Percentiles rank a stretch among this genome's conserved stretches.
Evolutionary conservation across 2,113 vertebrate species (phyloP).

Genomic region (Tor tambroides): DNA sequence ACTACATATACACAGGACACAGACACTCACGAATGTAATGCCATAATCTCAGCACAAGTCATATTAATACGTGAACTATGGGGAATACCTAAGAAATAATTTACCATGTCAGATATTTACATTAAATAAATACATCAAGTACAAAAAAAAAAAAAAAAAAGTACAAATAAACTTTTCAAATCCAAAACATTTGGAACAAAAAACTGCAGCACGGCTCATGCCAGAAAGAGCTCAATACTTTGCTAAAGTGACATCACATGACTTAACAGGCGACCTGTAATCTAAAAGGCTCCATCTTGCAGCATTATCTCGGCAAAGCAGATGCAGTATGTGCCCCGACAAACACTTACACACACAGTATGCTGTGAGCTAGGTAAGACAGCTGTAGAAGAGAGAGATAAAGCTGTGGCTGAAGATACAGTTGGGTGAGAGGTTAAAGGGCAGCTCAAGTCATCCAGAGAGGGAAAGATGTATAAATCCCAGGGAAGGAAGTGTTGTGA

Average conservation of each 20-base stretch:
- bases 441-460: conserved; percentile 1
- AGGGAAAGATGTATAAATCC: conserved; percentile 22
- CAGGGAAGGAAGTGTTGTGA: background rate
- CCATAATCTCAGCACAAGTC: conserved; percentile 21
- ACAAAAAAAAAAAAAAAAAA: conserved; percentile 34
- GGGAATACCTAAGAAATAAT: conserved; percentile 21
- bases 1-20: conserved; percentile 4
- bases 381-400: conserved; percentile 17
- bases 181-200: conserved; percentile 23
- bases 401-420: conserved; percentile 33
- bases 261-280: conserved; percentile 12
- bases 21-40: conserved; percentile 18
- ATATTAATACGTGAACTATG: conserved; percentile 33
- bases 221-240: conserved; percentile 24
- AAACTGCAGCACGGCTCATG: conserved; percentile 4
- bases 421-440: conserved; percentile 39
- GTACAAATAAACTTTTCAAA: conserved; percentile 44
- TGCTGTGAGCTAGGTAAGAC: conserved; percentile 35
- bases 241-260: background rate
- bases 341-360: conserved; percentile 37
- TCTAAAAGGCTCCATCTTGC: conserved; percentile 26
- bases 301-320: conserved; percentile 42
- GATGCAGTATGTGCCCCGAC: background rate
- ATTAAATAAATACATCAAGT: conserved; percentile 42
- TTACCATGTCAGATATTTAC: conserved; percentile 10